Conservation (phyloP, 2,113 vertebrate species). For the Xiphophorus hellerii region DNA sequence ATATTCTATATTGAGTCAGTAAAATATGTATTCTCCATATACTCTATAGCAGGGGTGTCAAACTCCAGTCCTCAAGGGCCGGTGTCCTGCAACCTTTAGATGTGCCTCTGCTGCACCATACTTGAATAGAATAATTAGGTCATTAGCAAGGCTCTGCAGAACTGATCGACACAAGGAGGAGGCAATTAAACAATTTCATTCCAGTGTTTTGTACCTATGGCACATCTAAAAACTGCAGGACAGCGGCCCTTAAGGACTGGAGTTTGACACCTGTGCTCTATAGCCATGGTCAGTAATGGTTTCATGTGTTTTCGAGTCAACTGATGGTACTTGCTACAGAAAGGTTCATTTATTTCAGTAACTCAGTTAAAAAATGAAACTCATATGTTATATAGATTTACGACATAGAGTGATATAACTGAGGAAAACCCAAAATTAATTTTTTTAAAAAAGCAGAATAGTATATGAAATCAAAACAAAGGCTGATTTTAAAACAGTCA, state of each 20-base stretch:
- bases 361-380: too few species aligned
- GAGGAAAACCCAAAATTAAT: background rate
- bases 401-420: background rate
- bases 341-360: background rate
- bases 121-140: too few species aligned
- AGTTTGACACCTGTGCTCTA: background rate
- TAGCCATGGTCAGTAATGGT: background rate
- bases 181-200: too few species aligned
- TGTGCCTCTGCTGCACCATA: too few species aligned
- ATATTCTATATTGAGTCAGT: constrained; percentile 2
- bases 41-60: background rate
- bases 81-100: too few species aligned
- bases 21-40: background rate
- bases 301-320: background rate
- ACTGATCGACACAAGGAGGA: too few species aligned
- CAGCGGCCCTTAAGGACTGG: too few species aligned
- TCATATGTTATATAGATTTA: too few species aligned
- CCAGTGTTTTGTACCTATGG: too few species aligned
- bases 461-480: background rate
- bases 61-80: too few species aligned
- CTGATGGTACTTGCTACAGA: background rate
- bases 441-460: background rate
- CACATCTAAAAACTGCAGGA: too few species aligned
- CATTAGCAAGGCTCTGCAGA: too few species aligned
- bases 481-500: background rate